Evolutionary conservation across 1,140 invertebrate species (phyloP), one percentile per base, ranked within the genome.

Genomic region (Macrocentrus cingulum): DNA sequence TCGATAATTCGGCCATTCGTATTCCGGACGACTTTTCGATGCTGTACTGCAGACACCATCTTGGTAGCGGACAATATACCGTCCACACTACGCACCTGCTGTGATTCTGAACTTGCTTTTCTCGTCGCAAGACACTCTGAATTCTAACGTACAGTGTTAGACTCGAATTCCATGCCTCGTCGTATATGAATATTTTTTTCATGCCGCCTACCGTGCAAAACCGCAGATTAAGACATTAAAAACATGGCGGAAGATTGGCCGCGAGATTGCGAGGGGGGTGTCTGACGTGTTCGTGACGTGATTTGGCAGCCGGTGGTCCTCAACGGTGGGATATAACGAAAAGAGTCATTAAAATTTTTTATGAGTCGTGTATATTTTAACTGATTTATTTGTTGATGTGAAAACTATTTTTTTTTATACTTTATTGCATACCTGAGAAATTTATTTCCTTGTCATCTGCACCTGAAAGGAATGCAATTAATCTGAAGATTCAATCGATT

Each of bases 161-260:
- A n/a, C n/a, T n/a, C n/a, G n/a, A n/a, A n/a, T n/a, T n/a, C n/a
- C n/a, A n/a, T n/a, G n/a, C n/a, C n/a, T n/a, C n/a, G n/a, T 29
- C 9, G 15, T 39, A n/a, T 39, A 36, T 48, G 42, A 18, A 44
- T 55, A 37, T 19, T 22, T 57, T 20, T 41, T 57, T 42, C 13
- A 58, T 51, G 62, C 60, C 63, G 60, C 62, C 59, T 59, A 60
- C 54, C 46, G 50, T 39, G 57, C 32, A 60, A 63, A 63, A 64
- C 59, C 68, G 63, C 64, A 66, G 67, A 72, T 72, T 68, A 70
- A 72, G 70, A 72, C 70, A 72, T 72, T 72, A 72, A 69, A 70
- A 72, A 5, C 36, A n/a, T 65, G 67, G 68, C 67, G 67, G 63
- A 69, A 69, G 67, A 72, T 72, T 70, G 64, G 52, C 63, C 63